Evolutionary conservation across 2,797 vertebrate species (phyloP).

Genomic region (Dicrostonyx torquatus): DNA sequence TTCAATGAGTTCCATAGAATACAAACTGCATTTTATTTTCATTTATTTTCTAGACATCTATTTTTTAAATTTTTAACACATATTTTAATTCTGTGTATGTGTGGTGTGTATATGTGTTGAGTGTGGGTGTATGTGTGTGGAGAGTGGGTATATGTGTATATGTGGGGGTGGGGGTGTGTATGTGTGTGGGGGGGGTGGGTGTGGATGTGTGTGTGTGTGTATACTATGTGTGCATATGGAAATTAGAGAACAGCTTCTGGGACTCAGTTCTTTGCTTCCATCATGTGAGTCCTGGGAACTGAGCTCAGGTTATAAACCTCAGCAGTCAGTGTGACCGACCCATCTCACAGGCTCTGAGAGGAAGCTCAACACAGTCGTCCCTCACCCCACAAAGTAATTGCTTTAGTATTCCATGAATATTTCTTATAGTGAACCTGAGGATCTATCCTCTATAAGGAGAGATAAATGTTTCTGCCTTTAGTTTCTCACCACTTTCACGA

Average conservation of each 20-base stretch:
- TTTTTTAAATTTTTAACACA: not conserved
- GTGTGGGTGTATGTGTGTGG: too few relatives aligned
- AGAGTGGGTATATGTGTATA: not conserved
- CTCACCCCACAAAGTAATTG: not conserved
- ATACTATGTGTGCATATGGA: not conserved
- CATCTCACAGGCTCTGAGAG: not conserved
- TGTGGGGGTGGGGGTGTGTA: not conserved
- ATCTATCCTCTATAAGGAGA: not conserved
- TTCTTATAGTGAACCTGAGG: not conserved
- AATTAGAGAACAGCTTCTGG: not conserved
- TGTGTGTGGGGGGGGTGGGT: not conserved
- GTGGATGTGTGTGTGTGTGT: too few relatives aligned
- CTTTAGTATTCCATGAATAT: slow-evolving; percentile 12
- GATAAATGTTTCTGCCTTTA: not conserved
- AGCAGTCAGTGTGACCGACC: not conserved
- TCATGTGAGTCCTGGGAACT: not conserved
- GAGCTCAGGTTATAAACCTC: not conserved
- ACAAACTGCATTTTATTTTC: not conserved
- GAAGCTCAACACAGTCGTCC: not conserved
- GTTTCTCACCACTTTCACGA: not conserved
- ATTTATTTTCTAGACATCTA: not conserved
- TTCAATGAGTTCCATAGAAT: slow-evolving; percentile 7
- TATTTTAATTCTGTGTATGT: not conserved
- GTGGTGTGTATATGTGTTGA: too few relatives aligned
- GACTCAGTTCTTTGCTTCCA: not conserved